Base-by-base conservation (phyloP, 2,888 invertebrate species). In the Volucella bombylans region DNA sequence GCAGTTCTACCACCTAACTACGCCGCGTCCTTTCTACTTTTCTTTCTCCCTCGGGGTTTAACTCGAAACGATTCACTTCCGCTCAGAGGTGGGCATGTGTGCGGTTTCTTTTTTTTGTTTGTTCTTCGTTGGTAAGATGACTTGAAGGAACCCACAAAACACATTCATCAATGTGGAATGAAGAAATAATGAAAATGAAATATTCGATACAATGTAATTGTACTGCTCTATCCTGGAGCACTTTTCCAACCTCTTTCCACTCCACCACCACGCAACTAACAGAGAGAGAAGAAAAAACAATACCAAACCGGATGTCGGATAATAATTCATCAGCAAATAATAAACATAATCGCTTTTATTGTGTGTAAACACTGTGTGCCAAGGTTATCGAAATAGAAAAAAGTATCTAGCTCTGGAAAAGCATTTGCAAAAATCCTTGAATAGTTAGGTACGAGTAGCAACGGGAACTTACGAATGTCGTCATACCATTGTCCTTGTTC, bases 301-400 rank as follows among this genome's bases (percentile, higher is more conserved):
- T 6, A 4, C 31, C 39, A 54, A 62, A 69, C 77, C 41, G 47
- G 43, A 38, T 18, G 78, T 49, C 15, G 77, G 73, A 78, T 73
- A 68, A 82, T 89, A 90, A 90, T 89, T 90, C 89, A 89, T 89
- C 89, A 88, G 88, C 87, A 90, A 89, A 89, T 89, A 89, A 89
- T 88, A 90, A 89, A 89, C 89, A 89, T 89, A 89, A 88, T 89
- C 89, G 88, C 87, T 89, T 89, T 76, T 89, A 89, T 88, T 89
- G 89, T 87, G 88, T 87, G 86, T 67, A 45, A 62, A 74, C 68
- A 64, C 39, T 54, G 45, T 15, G 55, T 11, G 14, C 31, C 10
- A 71, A 61, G 43, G 57, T 41, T 31, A 62, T 10, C 6, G 1
- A 31, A 31, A 57, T 12, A 62, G 9, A n/a, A 23, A 64, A 39